These are phyloP conservation scores for Chauna torquata DNA, from an alignment of 2,113 vertebrate genomes.

Conservation along the genomic window DNA sequence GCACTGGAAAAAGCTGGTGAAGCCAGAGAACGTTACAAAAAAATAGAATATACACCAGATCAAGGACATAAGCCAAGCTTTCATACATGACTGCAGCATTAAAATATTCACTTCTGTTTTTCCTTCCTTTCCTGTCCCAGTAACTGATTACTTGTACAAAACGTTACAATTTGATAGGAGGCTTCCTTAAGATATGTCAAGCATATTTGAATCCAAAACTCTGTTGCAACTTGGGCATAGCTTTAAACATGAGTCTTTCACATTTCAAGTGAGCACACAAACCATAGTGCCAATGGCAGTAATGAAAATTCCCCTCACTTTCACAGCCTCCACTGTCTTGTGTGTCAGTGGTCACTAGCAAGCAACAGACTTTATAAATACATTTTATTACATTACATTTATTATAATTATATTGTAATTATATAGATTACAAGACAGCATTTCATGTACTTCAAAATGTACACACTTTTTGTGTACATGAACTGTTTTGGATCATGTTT, in stretches of 20 bases:
- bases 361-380: background rate
- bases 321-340: background rate
- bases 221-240: background rate
- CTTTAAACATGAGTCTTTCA: fast-evolving
- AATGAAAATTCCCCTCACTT: background rate
- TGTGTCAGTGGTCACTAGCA: background rate
- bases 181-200: background rate
- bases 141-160: background rate
- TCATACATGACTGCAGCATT: background rate
- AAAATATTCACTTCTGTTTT: background rate
- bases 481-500: background rate
- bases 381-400: background rate
- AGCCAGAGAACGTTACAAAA: background rate
- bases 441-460: too few relatives aligned
- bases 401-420: background rate
- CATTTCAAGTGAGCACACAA: background rate
- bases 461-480: background rate
- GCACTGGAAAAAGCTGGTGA: background rate
- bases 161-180: background rate
- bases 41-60: background rate
- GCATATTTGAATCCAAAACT: background rate
- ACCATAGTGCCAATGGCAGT: fast-evolving
- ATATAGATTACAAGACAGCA: background rate
- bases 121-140: background rate
- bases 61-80: background rate